Evolutionary conservation across 2,113 vertebrate species (phyloP), one percentile per base, ranked within the genome.

Genomic region (Microtus pennsylvanicus): DNA sequence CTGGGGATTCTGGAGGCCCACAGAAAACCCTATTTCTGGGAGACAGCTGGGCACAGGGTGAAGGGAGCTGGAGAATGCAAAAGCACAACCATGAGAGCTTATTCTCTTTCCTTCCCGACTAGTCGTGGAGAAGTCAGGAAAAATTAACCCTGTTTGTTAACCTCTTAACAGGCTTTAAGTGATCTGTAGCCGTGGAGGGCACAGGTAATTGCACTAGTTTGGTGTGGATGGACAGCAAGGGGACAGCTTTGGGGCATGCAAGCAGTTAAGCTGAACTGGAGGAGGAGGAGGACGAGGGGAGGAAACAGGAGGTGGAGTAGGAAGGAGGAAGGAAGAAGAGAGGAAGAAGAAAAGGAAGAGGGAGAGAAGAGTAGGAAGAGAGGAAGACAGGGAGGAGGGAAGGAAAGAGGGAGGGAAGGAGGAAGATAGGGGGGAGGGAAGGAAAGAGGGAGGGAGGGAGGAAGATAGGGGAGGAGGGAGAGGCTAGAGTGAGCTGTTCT

Each of bases 61-160:
- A 2, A 52, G 52, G 52, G 52, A 52, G 13, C 52, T 88, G 61
- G 85, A 87, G 91, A 95, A 77, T 11, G 63, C 96, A 88, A 67
- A 95, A 94, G 95, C 92, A 87, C 72, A 87, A 94, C 91, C 86
- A 17, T 82, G 88, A 92, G 82, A 63, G 69, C 52, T 95, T 86
- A 87, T 97, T 95, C 96, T 95, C 92, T 96, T 96, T 83, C 96
- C 96, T 94, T 80, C 19, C 70, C 93, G 93, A 86, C 89, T 92
- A 47, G 45, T 47, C 45, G 50, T 69, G 89, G 69, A 81, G 61
- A 89, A 93, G 93, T 95, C 87, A 93, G 78, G 95, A 94, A 94
- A 97, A 98, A 97, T 97, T 97, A 98, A 95, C 97, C 91, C 87
- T 97, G 94, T 97, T 97, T 98, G 97, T 97, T 96, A 96, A 91